These are phyloP conservation scores for Callipepla squamata DNA, from an alignment of 2,113 vertebrate species.

Conservation along the genomic window DNA sequence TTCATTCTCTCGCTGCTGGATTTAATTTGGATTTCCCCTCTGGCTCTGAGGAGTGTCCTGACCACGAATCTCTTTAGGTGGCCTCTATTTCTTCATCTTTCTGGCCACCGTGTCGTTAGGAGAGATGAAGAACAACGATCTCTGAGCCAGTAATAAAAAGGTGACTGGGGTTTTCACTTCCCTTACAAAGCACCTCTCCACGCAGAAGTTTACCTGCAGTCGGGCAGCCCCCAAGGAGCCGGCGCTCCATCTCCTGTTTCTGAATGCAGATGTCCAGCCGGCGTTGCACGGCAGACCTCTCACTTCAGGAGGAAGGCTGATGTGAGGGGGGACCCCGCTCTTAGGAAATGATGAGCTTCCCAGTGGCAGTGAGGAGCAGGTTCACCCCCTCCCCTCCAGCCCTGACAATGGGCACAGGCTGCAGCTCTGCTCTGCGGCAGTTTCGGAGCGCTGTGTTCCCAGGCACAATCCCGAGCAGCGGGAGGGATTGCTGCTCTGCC, in stretches of 20 bases:
- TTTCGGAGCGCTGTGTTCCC: conserved; percentile 28
- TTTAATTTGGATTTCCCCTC: not conserved
- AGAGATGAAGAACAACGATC: not conserved
- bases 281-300: not conserved
- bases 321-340: too few species aligned
- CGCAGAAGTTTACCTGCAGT: not conserved
- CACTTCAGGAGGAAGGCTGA: not conserved
- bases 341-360: not conserved
- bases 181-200: not conserved
- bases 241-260: not conserved
- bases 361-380: not conserved
- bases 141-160: not conserved
- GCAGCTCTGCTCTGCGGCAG: not conserved
- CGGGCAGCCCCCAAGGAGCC: not conserved
- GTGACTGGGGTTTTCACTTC: not conserved
- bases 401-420: conserved; percentile 8
- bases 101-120: not conserved
- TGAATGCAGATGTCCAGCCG: not conserved
- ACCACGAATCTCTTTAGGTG: not conserved
- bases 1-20: not conserved
- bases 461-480: conserved; percentile 34
- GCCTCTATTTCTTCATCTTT: not conserved
- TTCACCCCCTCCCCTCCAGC: not conserved
- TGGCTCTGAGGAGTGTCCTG: not conserved
- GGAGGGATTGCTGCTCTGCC: conserved; percentile 6